Evolutionary conservation across 2,113 vertebrate genomes (phyloP).

Genomic region (Nerophis ophidion): DNA sequence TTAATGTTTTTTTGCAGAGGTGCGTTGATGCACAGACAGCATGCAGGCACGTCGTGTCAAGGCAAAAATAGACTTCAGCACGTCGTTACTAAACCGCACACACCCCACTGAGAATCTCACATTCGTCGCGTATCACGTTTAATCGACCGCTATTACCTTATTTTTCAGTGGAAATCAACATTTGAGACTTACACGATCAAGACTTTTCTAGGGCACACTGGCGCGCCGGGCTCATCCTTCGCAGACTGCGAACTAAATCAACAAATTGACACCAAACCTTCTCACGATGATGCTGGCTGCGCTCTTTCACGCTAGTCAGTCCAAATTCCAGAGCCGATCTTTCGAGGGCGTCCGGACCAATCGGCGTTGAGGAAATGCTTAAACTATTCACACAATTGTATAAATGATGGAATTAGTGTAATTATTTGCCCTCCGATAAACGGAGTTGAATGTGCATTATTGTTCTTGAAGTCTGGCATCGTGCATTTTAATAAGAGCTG

Average conservation of each 20-base stretch:
- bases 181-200: constrained; percentile 35
- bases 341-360: constrained; percentile 64
- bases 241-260: constrained; percentile 7
- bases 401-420: background rate
- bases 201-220: constrained; percentile 4
- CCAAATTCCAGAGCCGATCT: constrained; percentile 59
- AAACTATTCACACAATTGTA: too few relatives aligned
- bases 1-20: background rate
- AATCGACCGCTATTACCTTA: background rate
- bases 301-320: constrained; percentile 34
- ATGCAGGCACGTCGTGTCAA: background rate
- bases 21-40: background rate
- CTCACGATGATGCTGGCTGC: constrained; percentile 9
- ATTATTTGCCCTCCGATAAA: background rate
- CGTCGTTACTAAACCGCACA: background rate
- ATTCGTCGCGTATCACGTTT: background rate
- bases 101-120: background rate
- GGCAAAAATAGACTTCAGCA: background rate
- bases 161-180: background rate
- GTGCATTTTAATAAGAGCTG: too few relatives aligned
- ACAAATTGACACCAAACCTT: constrained; percentile 1
- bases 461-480: too few relatives aligned
- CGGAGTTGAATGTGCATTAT: too few relatives aligned
- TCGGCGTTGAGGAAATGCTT: constrained; percentile 27
- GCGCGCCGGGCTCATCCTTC: constrained; percentile 9